Evolutionary conservation across 2,113 vertebrate species (phyloP), one percentile per base, ranked within the genome.

Genomic region (Malurus melanocephalus): DNA sequence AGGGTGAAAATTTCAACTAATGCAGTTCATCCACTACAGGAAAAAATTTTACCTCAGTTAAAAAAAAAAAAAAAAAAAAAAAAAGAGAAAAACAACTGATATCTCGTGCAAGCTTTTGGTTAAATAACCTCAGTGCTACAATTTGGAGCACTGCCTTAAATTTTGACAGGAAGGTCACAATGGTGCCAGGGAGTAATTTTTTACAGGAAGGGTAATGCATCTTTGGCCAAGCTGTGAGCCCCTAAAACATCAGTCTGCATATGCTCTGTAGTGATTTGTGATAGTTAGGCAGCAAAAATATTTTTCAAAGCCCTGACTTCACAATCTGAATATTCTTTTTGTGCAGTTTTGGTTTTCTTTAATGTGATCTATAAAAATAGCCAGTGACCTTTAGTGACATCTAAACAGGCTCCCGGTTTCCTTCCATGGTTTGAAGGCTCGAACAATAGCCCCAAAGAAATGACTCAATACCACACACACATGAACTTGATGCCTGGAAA

Each of bases 391-490:
- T 91, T 69, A 73, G 53, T 79, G 88, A 73, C 73, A 92, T 81
- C 90, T 75, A 81, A 91, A 90, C 33, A 68, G 59, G 62, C 77
- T 92, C 55, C 77, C 1, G 0, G 62, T 92, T 93, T 96, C 90
- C 85, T 95, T 88, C 88, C 92, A 92, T 51, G 51, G 93, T 86
- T 88, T 95, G 85, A 91, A 93, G 93, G 33, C 80, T 93, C 55
- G 84, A 95, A 93, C 83, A 96, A 95, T 84, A 90, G 88, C 71
- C 42, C 85, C 92, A 91, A 72, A 91, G 53, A 89, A 95, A 91
- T 68, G 33, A 84, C 66, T 91, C 77, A 78, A 40, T 79, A 18
- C 73, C 71, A 75, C 46, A 68, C 42, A 81, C 64, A 86, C 65
- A 65, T 2, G 55, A 49, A 53, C 59, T 61, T 3, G 0, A 18